Percentiles rank a stretch among this genome's conserved stretches.
Evolutionary conservation across 2,888 invertebrate species (phyloP).

Genomic region (Lepidocyrtinus sp.): DNA sequence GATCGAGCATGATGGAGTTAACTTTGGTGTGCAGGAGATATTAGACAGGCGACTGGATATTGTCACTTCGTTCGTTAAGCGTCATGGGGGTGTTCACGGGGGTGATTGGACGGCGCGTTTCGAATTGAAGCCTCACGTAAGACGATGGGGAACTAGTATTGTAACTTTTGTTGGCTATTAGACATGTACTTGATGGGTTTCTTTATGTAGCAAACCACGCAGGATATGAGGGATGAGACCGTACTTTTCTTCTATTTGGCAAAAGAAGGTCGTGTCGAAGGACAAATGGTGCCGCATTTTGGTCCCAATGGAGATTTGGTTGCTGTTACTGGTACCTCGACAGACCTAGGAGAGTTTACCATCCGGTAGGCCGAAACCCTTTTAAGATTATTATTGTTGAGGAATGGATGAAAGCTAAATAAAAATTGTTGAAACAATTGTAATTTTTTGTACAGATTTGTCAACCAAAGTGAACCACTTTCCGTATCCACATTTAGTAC

Average conservation of each 20-base stretch:
- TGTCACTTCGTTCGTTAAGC: conserved; percentile 91
- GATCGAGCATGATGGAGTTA: conserved; percentile 92
- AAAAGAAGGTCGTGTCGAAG: conserved; percentile 64
- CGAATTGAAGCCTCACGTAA: conserved; percentile 76
- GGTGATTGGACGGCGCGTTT: conserved; percentile 96
- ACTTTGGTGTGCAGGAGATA: conserved; percentile 93
- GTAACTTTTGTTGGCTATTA: no score
- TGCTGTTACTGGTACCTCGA: conserved; percentile 83
- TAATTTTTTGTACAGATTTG: conserved; percentile 61
- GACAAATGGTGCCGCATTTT: conserved; percentile 57
- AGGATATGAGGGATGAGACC: conserved; percentile 69
- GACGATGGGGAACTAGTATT: no score
- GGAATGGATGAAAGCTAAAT: no score
- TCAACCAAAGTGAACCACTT: conserved; percentile 57
- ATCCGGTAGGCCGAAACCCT: conserved; percentile 72
- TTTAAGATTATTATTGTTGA: no score
- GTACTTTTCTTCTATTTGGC: conserved; percentile 68
- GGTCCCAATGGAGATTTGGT: conserved; percentile 72
- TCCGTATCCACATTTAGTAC: conserved; percentile 57
- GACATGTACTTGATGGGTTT: no score
- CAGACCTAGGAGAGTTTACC: conserved; percentile 84
- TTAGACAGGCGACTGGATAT: conserved; percentile 84
- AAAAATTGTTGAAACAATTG: no score
- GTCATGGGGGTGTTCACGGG: conserved; percentile 83
- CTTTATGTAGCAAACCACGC: conserved; percentile 47